phyloP scores from a whole-genome alignment of 1,140 invertebrate genomes.

The Aethina tumida region DNA sequence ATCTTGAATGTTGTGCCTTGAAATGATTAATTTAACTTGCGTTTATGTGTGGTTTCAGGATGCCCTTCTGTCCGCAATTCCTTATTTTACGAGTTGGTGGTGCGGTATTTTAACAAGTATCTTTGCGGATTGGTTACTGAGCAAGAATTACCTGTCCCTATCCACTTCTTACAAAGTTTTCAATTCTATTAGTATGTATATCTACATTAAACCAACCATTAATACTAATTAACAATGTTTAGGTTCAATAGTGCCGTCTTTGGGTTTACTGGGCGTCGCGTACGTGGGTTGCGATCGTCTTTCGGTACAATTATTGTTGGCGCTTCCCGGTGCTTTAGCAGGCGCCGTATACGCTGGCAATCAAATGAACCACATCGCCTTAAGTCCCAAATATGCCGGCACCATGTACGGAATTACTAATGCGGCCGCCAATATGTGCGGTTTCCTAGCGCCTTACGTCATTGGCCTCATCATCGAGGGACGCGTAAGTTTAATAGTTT shows the following conservation, averaged over 20 bases:
- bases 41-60: constrained; percentile 46
- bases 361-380: constrained; percentile 80
- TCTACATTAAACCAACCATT: constrained; percentile 3
- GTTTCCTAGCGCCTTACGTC: constrained; percentile 75
- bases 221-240: constrained; percentile 9
- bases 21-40: constrained; percentile 2
- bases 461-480: constrained; percentile 62
- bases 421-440: constrained; percentile 74
- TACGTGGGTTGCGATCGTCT: constrained; percentile 65
- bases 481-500: constrained; percentile 40
- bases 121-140: constrained; percentile 59
- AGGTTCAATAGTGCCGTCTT: constrained; percentile 59
- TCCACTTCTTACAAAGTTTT: constrained; percentile 63
- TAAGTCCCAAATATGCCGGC: constrained; percentile 77
- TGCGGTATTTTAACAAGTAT: constrained; percentile 57
- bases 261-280: constrained; percentile 63
- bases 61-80: constrained; percentile 66
- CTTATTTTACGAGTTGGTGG: constrained; percentile 66
- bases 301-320: constrained; percentile 59
- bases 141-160: constrained; percentile 49
- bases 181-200: constrained; percentile 54
- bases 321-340: constrained; percentile 57
- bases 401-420: constrained; percentile 85
- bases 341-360: constrained; percentile 69
- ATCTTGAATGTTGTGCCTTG: neutral